Evolutionary conservation across 2,113 vertebrate genomes (phyloP), one percentile per base, ranked within the genome.

Genomic region (Serinus canaria): DNA sequence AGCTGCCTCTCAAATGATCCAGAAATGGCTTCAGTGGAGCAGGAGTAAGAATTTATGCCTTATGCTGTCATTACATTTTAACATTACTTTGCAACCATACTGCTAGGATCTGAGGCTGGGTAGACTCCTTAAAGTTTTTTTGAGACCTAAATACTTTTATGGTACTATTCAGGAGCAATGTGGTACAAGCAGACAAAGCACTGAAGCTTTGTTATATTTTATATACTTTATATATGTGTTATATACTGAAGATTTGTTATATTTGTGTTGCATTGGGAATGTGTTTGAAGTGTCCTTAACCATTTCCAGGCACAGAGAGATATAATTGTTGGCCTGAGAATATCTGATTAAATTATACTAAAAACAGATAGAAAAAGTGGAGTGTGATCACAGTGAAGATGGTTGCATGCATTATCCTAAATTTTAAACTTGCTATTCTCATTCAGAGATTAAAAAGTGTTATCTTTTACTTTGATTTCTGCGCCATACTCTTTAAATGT

Each of bases 1-100:
- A 98, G 97, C 97, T 98, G 98, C 97, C 98, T 98, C 96, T 98
- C 98, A 94, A 98, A 98, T 96, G 98, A 98, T 86, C 97, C 98
- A 90, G 98, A 98, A 97, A 96, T 98, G 41, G 92, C 98, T 96
- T 98, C 98, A 83, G 76, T 96, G 97, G 98, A 98, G 56, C 98
- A 98, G 92, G 97, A 98, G 98, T 98, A 98, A 98, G 98, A 97
- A 92, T 90, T 97, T 91, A 67, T 67, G 35, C 68, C 87, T 93
- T 73, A 47, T 96, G 62, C 35, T 80, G 27, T 91, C 91, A 49
- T 94, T 90, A 76, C 37, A 33, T 83, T 92, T 75, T 67, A 87
- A 77, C 77, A 25, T 92, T 90, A 49, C 58, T 93, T 95, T 93
- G 56, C 92, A 80, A 64, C 60, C 84, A 77, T 24, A 7, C 43